phyloP scores from a whole-genome alignment of 2,113 vertebrate species.

The Gracilinanus agilis region DNA sequence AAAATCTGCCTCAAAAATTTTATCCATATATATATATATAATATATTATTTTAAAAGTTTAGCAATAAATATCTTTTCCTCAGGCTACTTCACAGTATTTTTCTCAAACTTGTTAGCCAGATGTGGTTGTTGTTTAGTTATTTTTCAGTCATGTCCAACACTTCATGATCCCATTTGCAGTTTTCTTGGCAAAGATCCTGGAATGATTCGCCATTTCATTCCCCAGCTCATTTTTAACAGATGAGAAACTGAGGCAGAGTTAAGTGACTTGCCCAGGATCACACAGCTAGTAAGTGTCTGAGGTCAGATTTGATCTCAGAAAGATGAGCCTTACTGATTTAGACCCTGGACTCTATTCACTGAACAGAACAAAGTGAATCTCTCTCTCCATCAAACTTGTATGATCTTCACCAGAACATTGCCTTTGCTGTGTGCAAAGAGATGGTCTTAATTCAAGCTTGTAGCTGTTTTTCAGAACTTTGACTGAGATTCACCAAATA shows the following conservation, averaged over 20 bases:
- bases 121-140: neutral
- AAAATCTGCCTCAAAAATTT: conserved; percentile 92
- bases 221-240: neutral
- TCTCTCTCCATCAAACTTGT: conserved; percentile 88
- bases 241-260: neutral
- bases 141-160: neutral
- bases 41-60: conserved; percentile 93
- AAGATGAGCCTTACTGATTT: neutral
- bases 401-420: conserved; percentile 88
- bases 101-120: conserved; percentile 95
- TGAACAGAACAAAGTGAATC: conserved; percentile 89
- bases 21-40: no score
- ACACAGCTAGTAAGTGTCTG: neutral
- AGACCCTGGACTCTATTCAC: neutral
- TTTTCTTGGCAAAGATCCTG: neutral
- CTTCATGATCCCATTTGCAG: neutral
- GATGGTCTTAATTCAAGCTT: conserved; percentile 92
- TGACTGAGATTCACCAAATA: conserved; percentile 86
- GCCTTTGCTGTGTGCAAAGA: conserved; percentile 93
- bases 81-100: conserved; percentile 85
- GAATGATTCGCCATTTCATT: neutral
- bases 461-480: conserved; percentile 95
- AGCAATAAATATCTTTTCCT: conserved; percentile 90
- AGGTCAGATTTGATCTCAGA: neutral
- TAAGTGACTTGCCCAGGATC: neutral